Evolutionary conservation across 2,888 invertebrate genomes (phyloP).

Genomic region (Cheilosia vulpina): DNA sequence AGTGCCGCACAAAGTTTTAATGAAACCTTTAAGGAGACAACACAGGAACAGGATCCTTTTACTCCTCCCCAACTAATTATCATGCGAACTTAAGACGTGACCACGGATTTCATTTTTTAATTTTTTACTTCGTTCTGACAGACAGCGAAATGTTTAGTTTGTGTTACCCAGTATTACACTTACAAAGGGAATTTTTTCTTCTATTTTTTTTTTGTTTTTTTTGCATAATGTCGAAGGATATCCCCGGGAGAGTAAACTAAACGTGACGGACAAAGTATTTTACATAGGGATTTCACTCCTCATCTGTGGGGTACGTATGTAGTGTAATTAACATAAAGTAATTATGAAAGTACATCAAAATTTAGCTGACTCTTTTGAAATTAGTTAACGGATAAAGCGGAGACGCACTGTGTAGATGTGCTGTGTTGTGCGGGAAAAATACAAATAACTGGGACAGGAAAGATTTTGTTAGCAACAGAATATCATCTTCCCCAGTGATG

Average conservation of each 20-base stretch:
- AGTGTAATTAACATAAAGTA: slow-evolving; percentile 68
- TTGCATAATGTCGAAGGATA: slow-evolving; percentile 50
- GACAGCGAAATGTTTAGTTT: slow-evolving; percentile 24
- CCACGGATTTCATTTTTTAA: slow-evolving; percentile 37
- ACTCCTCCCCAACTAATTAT: slow-evolving; percentile 60
- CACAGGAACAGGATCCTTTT: slow-evolving; percentile 19
- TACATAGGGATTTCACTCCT: slow-evolving; percentile 34
- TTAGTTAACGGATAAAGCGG: slow-evolving; percentile 11
- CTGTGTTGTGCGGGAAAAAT: too few species aligned
- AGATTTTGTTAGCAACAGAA: too few species aligned
- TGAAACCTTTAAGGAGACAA: slow-evolving; percentile 62
- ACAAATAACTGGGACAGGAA: too few species aligned
- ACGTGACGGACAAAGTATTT: slow-evolving; percentile 45
- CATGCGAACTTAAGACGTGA: slow-evolving; percentile 65
- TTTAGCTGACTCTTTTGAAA: slow-evolving; percentile 31
- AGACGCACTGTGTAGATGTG: background rate
- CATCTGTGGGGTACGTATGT: background rate
- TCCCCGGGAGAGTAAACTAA: slow-evolving; percentile 29
- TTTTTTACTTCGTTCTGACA: slow-evolving; percentile 1
- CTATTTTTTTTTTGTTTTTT: slow-evolving; percentile 9
- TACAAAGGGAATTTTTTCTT: slow-evolving; percentile 42
- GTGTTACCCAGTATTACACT: slow-evolving; percentile 30
- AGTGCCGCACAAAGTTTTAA: slow-evolving; percentile 55
- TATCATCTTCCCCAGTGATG: too few species aligned
- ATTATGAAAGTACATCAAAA: slow-evolving; percentile 63